These are phyloP conservation scores for Hypsopygia costalis DNA, from an alignment of 2,888 invertebrate species.

Conservation along the genomic window DNA sequence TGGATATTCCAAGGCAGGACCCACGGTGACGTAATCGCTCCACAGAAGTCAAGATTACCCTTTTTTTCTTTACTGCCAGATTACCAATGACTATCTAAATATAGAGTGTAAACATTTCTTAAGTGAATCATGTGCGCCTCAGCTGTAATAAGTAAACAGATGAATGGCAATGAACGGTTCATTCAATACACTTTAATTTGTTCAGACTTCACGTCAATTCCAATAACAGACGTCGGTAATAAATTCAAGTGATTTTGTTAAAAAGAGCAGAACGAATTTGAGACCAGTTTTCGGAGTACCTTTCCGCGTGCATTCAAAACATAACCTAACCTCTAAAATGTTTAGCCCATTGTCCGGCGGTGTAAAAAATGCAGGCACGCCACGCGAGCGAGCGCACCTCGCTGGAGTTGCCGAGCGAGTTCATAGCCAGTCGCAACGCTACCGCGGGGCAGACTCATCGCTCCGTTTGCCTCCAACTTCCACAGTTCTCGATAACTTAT, in stretches of 20 bases:
- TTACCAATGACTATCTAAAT: slow-evolving; percentile 51
- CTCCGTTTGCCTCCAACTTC: slow-evolving; percentile 30
- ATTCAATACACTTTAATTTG: background rate
- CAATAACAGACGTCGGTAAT: background rate
- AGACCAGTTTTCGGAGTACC: slow-evolving; percentile 5
- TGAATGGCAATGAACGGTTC: slow-evolving; percentile 24
- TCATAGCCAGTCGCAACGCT: slow-evolving; percentile 48
- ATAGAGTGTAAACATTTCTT: slow-evolving; percentile 61
- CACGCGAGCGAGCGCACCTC: slow-evolving; percentile 21
- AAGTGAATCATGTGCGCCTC: slow-evolving; percentile 57
- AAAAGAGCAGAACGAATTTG: slow-evolving; percentile 3
- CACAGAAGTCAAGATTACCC: slow-evolving; percentile 48
- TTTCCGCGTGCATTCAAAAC: slow-evolving; percentile 44
- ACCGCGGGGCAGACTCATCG: slow-evolving; percentile 48
- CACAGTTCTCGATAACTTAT: slow-evolving; percentile 64
- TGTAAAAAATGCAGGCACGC: slow-evolving; percentile 67
- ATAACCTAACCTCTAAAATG: slow-evolving; percentile 75
- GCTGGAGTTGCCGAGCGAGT: slow-evolving; percentile 11
- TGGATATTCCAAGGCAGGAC: too few relatives aligned
- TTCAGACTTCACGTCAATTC: background rate
- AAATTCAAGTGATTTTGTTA: slow-evolving; percentile 1
- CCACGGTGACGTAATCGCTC: background rate
- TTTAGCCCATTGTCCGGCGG: slow-evolving; percentile 51
- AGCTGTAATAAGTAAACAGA: slow-evolving; percentile 45
- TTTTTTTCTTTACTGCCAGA: too few relatives aligned